Conservation (phyloP, 2,888 invertebrate species). For the Ichneumoninae sp. region DNA sequence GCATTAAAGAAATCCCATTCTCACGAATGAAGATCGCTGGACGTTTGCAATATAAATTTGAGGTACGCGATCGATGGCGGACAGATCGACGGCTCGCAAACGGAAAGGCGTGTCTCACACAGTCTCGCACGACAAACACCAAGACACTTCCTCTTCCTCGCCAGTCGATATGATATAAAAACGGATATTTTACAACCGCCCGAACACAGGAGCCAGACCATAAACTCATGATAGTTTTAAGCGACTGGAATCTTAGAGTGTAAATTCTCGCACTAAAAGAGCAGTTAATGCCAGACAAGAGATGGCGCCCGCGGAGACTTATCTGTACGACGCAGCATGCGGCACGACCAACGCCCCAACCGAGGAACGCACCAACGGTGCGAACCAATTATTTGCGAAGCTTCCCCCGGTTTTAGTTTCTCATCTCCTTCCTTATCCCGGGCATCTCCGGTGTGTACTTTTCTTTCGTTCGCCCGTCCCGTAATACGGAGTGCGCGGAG, state of each 20-base stretch:
- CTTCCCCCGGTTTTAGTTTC: conserved; percentile 33
- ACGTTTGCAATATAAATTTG: background rate
- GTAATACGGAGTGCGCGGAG: conserved; percentile 18
- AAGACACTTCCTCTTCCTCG: background rate
- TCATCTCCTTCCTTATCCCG: conserved; percentile 47
- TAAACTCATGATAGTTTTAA: background rate
- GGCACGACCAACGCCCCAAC: conserved; percentile 17
- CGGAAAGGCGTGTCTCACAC: background rate
- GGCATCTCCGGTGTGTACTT: conserved; percentile 16
- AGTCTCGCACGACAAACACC: background rate
- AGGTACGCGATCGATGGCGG: background rate
- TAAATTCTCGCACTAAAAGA: conserved; percentile 3
- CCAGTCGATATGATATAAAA: background rate
- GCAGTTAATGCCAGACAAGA: conserved; percentile 2
- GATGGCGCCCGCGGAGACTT: conserved; percentile 13
- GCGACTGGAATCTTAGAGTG: background rate
- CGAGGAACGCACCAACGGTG: conserved; percentile 1
- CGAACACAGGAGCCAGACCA: background rate
- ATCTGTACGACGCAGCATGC: conserved; percentile 42
- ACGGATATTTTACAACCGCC: background rate
- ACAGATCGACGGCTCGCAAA: background rate
- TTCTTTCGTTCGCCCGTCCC: conserved; percentile 12
- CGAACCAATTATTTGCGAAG: conserved; percentile 50
- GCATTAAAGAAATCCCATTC: conserved; percentile 15
- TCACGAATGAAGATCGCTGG: background rate